These are phyloP conservation scores for Pyrocoelia pectoralis DNA, from an alignment of 2,888 invertebrate species.

Conservation along the genomic window DNA sequence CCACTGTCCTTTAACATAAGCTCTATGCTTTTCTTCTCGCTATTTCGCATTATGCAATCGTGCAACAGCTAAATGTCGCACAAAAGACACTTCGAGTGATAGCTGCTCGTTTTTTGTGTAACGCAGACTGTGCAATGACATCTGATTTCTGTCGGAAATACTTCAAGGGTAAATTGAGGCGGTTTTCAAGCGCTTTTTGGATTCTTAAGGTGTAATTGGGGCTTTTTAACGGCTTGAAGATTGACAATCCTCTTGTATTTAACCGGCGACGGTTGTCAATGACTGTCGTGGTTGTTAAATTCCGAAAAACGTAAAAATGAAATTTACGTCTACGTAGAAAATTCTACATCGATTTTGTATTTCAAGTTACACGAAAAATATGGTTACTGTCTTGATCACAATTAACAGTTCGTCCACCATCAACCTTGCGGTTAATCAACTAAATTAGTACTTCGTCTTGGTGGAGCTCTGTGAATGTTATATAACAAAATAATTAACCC, in stretches of 20 bases:
- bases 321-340: too few species aligned
- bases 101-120: conserved; percentile 26
- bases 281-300: conserved; percentile 24
- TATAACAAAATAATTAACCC: conserved; percentile 30
- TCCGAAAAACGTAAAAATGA: not conserved
- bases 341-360: too few species aligned
- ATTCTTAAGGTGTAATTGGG: conserved; percentile 26
- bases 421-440: not conserved
- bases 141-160: conserved; percentile 21
- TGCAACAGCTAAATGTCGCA: conserved; percentile 31
- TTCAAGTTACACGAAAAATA: too few species aligned
- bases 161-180: conserved; percentile 16
- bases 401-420: conserved; percentile 7
- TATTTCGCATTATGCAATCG: conserved; percentile 33
- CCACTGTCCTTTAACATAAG: conserved; percentile 26
- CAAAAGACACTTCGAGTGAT: conserved; percentile 33
- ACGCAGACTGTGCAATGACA: conserved; percentile 28
- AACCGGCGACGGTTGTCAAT: conserved; percentile 23
- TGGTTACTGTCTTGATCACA: not conserved
- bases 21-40: conserved; percentile 20
- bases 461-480: conserved; percentile 3
- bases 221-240: conserved; percentile 16
- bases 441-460: not conserved
- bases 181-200: conserved; percentile 25
- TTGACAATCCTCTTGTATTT: conserved; percentile 25